Evolutionary conservation across 2,797 vertebrate genomes (phyloP).

Genomic region (Cynopterus sphinx): DNA sequence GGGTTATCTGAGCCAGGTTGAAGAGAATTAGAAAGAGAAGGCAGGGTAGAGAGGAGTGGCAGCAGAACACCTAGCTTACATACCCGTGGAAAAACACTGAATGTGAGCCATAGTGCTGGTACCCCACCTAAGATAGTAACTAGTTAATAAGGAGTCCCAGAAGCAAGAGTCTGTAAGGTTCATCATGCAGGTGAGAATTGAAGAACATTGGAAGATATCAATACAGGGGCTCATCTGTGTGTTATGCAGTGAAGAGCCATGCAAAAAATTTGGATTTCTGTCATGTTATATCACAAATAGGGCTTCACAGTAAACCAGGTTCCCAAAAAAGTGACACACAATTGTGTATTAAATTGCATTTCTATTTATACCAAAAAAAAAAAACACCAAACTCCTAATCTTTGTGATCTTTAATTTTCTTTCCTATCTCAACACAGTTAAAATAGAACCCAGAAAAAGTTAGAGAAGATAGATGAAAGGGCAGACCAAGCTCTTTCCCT

Average conservation of each 20-base stretch:
- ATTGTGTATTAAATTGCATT: background rate
- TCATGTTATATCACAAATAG: background rate
- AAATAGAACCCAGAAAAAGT: background rate
- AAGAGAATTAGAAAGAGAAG: background rate
- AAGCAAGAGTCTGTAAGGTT: background rate
- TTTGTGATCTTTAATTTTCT: background rate
- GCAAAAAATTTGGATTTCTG: background rate
- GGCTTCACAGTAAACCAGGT: background rate
- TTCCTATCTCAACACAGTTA: background rate
- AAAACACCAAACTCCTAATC: background rate
- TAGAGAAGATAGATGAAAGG: background rate
- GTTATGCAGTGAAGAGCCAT: background rate
- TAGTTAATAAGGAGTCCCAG: background rate
- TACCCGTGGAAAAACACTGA: background rate
- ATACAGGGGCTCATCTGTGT: background rate
- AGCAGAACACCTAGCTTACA: background rate
- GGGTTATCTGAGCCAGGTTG: background rate
- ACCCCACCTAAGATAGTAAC: background rate
- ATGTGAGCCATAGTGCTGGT: background rate
- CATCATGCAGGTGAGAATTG: background rate
- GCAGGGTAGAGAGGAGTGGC: background rate
- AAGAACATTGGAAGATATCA: background rate
- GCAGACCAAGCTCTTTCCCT: background rate
- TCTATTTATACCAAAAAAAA: background rate
- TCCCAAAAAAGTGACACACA: background rate